Evolutionary conservation across 2,113 vertebrate genomes (phyloP).

Genomic region (Onychostruthus taczanowskii): DNA sequence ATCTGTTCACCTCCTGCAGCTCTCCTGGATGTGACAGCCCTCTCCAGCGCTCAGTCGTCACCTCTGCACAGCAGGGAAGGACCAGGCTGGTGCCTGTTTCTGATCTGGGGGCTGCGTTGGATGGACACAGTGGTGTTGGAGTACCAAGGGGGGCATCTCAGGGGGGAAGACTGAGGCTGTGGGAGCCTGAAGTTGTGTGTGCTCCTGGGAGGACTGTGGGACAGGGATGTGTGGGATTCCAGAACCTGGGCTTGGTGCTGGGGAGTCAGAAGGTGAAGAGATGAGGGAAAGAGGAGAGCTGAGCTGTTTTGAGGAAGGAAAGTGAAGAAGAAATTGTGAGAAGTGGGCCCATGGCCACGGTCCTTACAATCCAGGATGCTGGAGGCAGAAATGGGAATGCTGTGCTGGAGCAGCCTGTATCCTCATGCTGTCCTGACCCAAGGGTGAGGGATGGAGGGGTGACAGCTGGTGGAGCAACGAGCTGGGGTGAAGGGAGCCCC

Average conservation of each 20-base stretch:
- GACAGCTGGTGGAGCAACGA: background rate
- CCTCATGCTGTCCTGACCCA: accelerated
- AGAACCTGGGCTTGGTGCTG: background rate
- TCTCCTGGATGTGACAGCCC: background rate
- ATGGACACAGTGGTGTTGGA: background rate
- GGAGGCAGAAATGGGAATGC: background rate
- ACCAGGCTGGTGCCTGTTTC: background rate
- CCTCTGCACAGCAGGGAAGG: background rate
- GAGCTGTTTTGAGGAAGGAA: background rate
- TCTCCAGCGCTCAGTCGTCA: background rate
- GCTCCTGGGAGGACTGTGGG: background rate
- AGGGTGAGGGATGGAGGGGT: too few species aligned
- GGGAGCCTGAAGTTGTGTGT: background rate
- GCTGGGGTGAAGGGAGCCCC: background rate
- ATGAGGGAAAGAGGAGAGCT: background rate
- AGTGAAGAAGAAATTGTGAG: background rate
- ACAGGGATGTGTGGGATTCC: background rate
- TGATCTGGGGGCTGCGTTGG: background rate
- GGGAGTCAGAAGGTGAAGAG: background rate
- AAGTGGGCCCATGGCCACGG: background rate
- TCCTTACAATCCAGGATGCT: background rate
- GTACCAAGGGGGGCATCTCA: accelerated
- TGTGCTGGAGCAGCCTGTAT: background rate
- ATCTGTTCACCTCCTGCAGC: background rate
- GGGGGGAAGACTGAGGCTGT: background rate